Conservation (phyloP, 2,888 invertebrate species). For the Ernsta delagoae region DNA sequence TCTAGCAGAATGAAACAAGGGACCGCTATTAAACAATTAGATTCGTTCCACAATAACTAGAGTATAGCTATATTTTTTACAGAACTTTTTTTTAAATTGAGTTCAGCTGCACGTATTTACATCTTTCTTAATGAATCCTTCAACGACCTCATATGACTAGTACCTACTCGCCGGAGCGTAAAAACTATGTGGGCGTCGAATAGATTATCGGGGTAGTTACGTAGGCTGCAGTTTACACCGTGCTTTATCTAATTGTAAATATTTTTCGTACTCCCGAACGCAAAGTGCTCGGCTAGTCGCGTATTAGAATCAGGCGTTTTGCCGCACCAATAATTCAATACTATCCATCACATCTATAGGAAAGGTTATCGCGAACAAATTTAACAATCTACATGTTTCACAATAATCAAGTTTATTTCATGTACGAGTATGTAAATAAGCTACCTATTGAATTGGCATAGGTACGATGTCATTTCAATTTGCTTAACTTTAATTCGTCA, state of each 20-base stretch:
- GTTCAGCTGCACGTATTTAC: not conserved
- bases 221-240: conserved; percentile 47
- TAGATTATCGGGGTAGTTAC: conserved; percentile 43
- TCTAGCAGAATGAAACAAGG: too few relatives aligned
- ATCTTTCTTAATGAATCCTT: conserved; percentile 8
- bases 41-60: too few relatives aligned
- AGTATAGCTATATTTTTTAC: too few relatives aligned
- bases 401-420: too few relatives aligned
- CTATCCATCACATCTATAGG: too few relatives aligned
- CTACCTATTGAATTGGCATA: too few relatives aligned
- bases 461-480: too few relatives aligned
- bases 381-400: not conserved
- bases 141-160: conserved; percentile 21
- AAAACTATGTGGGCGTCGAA: conserved; percentile 38
- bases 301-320: not conserved
- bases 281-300: not conserved
- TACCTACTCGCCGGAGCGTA: conserved; percentile 33
- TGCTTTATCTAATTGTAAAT: conserved; percentile 46
- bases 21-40: too few relatives aligned
- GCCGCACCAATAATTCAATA: not conserved
- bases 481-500: too few relatives aligned
- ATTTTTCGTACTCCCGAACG: conserved; percentile 37
- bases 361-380: not conserved
- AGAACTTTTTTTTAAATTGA: too few relatives aligned
- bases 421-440: too few relatives aligned